A percentile compares a stretch with the other conserved stretches of the same genome.
phyloP scores from a whole-genome alignment of 1,140 invertebrate genomes.

The Apolygus lucorum region DNA sequence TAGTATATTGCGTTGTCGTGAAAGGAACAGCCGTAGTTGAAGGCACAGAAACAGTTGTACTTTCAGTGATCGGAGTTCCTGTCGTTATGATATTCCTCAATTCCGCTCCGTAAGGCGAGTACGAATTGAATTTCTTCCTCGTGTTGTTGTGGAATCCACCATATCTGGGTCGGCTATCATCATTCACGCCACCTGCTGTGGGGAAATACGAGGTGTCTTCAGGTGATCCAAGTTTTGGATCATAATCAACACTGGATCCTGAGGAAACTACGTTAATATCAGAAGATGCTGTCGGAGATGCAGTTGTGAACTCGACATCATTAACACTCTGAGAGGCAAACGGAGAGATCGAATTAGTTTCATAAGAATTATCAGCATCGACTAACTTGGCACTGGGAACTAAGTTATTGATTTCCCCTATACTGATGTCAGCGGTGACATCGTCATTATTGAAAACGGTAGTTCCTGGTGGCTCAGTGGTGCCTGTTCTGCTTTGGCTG shows the following conservation, averaged over 20 bases:
- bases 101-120: constrained; percentile 40
- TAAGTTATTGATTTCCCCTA: constrained; percentile 25
- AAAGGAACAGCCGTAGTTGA: not conserved
- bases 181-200: constrained; percentile 33
- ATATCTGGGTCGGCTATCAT: constrained; percentile 40
- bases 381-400: not conserved
- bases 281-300: constrained; percentile 14
- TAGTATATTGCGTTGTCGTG: not conserved
- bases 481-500: constrained; percentile 33
- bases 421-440: constrained; percentile 15
- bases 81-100: constrained; percentile 33
- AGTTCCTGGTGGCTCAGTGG: constrained; percentile 12
- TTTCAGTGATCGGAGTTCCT: constrained; percentile 19
- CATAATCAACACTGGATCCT: not conserved
- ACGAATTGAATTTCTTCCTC: constrained; percentile 31
- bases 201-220: constrained; percentile 43
- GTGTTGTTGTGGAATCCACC: constrained; percentile 48
- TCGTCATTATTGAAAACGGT: not conserved
- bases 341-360: constrained; percentile 5
- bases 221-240: constrained; percentile 23
- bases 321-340: not conserved
- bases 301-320: constrained; percentile 16
- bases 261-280: constrained; percentile 24
- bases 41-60: not conserved
- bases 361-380: constrained; percentile 25